Evolutionary conservation across 2,113 vertebrate genomes (phyloP).

Genomic region (Macquaria ambigua): DNA sequence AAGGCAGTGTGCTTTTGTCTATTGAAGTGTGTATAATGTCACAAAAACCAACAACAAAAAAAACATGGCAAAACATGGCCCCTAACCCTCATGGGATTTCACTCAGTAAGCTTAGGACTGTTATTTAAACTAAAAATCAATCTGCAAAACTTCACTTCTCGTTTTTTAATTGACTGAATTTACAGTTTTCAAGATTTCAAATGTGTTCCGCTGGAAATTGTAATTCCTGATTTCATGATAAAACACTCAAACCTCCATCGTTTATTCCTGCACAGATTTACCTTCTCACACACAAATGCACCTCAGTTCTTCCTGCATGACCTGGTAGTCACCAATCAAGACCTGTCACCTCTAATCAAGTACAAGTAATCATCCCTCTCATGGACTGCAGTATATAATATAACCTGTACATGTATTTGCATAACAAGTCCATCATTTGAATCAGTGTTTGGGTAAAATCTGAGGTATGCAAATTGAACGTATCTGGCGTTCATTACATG

Average conservation of each 20-base stretch:
- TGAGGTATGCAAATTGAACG: conserved; percentile 10
- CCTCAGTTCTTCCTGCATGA: background rate
- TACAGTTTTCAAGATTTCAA: background rate
- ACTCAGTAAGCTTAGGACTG: background rate
- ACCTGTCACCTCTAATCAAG: conserved; percentile 44
- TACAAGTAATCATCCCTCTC: conserved; percentile 21
- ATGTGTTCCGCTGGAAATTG: background rate
- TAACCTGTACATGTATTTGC: conserved; percentile 1
- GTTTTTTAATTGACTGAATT: background rate
- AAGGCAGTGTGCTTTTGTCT: conserved; percentile 13
- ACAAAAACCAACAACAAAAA: background rate
- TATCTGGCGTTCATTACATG: conserved; percentile 8
- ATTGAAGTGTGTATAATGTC: conserved; percentile 14
- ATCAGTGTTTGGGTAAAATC: conserved; percentile 7
- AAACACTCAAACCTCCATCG: background rate
- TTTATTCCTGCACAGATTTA: background rate
- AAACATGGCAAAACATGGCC: background rate
- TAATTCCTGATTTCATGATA: background rate
- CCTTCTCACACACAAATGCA: background rate
- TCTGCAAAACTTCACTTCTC: background rate
- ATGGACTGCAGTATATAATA: conserved; percentile 4
- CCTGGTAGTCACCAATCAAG: conserved; percentile 24
- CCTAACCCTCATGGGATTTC: background rate
- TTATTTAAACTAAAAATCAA: background rate
- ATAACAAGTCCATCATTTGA: conserved; percentile 19